Evolutionary conservation across 2,888 invertebrate genomes (phyloP), one percentile per base, ranked within the genome.

Genomic region (Xestobium rufovillosum): DNA sequence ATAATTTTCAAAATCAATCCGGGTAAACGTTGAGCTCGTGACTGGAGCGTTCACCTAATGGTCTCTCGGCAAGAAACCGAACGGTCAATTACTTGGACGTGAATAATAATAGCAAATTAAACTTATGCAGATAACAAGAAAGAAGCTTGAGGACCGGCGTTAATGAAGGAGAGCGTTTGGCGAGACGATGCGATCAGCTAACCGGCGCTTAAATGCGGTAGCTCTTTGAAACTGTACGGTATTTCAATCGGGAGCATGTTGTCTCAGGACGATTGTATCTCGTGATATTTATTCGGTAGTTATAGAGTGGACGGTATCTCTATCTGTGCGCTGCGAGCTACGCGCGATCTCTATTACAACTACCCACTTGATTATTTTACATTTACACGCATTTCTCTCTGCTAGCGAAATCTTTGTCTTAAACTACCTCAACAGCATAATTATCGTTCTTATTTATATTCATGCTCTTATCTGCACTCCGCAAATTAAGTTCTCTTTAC

Each of bases 221-320:
- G 23, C n/a, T 19, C 23, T 19, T 19, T 19, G 23, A 8, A n/a
- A 6, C 16, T 31, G 12, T 29, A 15, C 43, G 56, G 56, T 56
- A 55, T 59, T 59, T 59, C 60, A 60, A 63, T 62, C 61, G 61
- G 53, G 61, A 59, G 60, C 62, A 59, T 60, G 60, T 62, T 62
- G 55, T 57, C 43, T 52, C 55, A 51, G 54, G 52, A 57, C 56
- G 62, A 63, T 63, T 57, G 57, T 63, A 63, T 63, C 62, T 56
- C 51, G 48, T 34, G 48, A 60, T 64, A 65, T 64, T 65, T 64
- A 65, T 65, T 65, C 63, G 63, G 63, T 65, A 65, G 63, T 63
- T 61, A 60, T 54, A 50, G 51, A 55, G 52, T 47, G 53, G 54
- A 50, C 53, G 56, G 59, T 60, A 61, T 62, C 62, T 61, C 57